Conservation (phyloP, 2,797 vertebrate genomes). For the Morus bassanus region DNA sequence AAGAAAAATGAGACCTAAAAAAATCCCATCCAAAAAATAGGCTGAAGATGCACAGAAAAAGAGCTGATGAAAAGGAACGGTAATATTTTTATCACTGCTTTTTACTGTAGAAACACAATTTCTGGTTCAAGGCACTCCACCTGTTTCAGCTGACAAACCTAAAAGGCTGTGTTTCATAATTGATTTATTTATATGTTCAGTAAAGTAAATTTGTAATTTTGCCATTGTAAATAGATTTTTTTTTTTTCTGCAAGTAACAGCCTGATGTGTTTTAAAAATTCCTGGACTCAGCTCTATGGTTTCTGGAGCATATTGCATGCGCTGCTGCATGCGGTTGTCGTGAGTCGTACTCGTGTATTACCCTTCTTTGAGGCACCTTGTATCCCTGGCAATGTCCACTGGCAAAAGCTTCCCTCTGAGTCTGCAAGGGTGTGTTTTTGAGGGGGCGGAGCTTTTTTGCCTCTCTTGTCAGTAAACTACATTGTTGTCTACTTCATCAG, state of each 20-base stretch:
- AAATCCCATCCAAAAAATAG: not conserved
- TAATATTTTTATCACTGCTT: not conserved
- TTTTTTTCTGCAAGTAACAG: not conserved
- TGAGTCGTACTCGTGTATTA: not conserved
- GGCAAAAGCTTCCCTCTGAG: not conserved
- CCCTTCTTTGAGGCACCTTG: not conserved
- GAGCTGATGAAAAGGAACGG: not conserved
- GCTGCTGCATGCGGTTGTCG: not conserved
- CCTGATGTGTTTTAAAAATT: not conserved
- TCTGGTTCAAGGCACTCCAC: not conserved
- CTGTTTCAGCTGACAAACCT: not conserved
- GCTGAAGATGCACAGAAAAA: not conserved
- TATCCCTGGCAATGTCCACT: not conserved
- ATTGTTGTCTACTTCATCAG: not conserved
- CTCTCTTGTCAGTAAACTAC: not conserved
- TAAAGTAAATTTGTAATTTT: slow-evolving; percentile 18
- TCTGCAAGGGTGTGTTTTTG: fast-evolving
- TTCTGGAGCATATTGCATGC: not conserved
- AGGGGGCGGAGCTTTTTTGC: not conserved
- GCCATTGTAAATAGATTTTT: not conserved
- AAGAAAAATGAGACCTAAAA: not conserved
- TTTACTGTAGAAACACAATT: not conserved
- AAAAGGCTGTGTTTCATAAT: not conserved
- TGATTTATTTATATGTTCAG: not conserved
- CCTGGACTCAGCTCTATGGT: not conserved